phyloP scores from a whole-genome alignment of 23 tunicate species.

The Ciona savignyi region DNA sequence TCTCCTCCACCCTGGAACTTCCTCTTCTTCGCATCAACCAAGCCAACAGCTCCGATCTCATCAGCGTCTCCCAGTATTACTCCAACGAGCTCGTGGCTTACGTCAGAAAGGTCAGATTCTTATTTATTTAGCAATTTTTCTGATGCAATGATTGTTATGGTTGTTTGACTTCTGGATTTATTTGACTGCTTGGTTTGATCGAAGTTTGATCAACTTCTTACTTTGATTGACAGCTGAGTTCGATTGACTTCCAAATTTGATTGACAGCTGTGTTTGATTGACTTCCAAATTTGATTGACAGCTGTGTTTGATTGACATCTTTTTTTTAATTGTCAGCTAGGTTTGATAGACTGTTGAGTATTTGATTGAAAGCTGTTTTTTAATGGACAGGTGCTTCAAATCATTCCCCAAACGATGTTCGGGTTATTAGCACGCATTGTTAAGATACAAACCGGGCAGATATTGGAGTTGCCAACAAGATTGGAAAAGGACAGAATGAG shows the following conservation, averaged over 20 bases:
- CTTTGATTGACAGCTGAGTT: no score
- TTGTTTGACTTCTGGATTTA: no score
- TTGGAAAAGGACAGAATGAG: constrained; percentile 91
- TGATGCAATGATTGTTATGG: neutral
- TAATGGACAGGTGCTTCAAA: constrained; percentile 74
- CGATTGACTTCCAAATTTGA: no score
- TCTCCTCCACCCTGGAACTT: constrained; percentile 81
- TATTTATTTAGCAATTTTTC: neutral
- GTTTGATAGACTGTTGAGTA: constrained; percentile 60
- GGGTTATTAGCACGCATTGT: constrained; percentile 69
- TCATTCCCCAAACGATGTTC: constrained; percentile 90
- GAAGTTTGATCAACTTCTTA: no score
- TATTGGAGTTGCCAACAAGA: constrained; percentile 76
- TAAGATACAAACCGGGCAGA: constrained; percentile 66
- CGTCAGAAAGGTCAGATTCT: constrained; percentile 59
- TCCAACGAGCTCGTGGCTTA: constrained; percentile 90
- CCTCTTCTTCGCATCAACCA: constrained; percentile 86
- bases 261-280: no score
- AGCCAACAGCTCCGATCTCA: constrained; percentile 75
- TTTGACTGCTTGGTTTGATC: no score
- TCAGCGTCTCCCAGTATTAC: constrained; percentile 93
- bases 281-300: no score
- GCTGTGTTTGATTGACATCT: no score
- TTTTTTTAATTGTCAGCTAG: constrained; percentile 27
- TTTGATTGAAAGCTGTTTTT: neutral